Evolutionary conservation across 2,888 invertebrate species (phyloP).

Genomic region (Salticus scenicus): DNA sequence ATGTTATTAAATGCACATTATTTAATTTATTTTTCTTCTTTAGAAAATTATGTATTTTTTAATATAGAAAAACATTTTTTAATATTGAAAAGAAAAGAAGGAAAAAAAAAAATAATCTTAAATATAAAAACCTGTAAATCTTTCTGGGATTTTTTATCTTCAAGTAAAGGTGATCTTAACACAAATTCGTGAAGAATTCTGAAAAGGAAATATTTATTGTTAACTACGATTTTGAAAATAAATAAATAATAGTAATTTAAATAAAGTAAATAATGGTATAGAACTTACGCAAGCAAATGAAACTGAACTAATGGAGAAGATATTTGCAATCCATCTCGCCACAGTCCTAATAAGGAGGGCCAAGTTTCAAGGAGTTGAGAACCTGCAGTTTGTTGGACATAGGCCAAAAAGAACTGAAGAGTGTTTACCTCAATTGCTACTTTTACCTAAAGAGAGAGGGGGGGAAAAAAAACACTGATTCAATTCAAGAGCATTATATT

Average conservation of each 20-base stretch:
- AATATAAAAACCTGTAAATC: conserved; percentile 85
- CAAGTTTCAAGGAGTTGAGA: conserved; percentile 86
- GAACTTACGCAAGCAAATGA: conserved; percentile 81
- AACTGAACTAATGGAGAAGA: conserved; percentile 85
- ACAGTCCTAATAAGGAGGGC: conserved; percentile 84
- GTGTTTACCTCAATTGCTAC: conserved; percentile 85
- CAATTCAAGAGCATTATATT: neutral
- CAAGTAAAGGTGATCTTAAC: conserved; percentile 83
- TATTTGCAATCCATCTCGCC: conserved; percentile 84
- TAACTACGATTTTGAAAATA: no score
- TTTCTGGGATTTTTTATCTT: conserved; percentile 87
- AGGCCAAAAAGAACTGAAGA: conserved; percentile 86
- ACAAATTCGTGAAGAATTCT: conserved; percentile 87
- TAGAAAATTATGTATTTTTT: no score
- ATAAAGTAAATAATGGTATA: neutral
- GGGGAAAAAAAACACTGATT: no score
- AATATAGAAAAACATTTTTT: no score
- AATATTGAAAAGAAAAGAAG: no score
- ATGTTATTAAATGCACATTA: neutral
- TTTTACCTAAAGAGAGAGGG: conserved; percentile 74
- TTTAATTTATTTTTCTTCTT: neutral
- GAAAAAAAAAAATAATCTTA: no score
- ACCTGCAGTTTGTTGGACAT: conserved; percentile 80
- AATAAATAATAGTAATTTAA: neutral
- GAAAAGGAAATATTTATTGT: conserved; percentile 59